Percentiles rank a stretch among this genome's conserved stretches.
phyloP scores from a whole-genome alignment of 2,113 vertebrate species.

The Brachypodius melanocephalos region DNA sequence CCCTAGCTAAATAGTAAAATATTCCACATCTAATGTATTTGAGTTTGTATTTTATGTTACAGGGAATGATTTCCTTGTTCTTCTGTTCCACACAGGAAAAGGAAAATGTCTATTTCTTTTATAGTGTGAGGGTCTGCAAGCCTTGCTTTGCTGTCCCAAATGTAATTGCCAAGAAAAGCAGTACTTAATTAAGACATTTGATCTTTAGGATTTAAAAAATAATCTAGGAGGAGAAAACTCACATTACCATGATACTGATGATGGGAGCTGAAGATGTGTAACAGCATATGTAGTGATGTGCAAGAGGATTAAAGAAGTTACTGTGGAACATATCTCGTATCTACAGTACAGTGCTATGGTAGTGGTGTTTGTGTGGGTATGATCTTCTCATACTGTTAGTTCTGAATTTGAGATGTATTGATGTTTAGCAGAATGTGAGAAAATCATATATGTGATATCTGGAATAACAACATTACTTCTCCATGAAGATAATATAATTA shows the following conservation, averaged over 20 bases:
- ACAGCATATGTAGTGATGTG: background rate
- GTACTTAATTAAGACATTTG: background rate
- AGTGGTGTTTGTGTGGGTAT: background rate
- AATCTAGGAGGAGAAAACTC: background rate
- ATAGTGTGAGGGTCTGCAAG: background rate
- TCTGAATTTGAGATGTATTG: background rate
- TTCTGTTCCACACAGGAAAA: background rate
- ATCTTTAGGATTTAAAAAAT: background rate
- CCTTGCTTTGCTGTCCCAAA: background rate
- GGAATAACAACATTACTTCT: background rate
- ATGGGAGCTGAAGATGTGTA: background rate
- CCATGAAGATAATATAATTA: background rate
- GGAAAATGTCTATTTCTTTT: background rate
- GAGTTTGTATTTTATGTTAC: background rate
- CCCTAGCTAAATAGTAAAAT: background rate
- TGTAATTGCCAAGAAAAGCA: background rate
- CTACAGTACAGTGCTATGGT: background rate
- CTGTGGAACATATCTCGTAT: background rate
- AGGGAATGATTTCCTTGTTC: background rate
- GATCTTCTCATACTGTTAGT: background rate
- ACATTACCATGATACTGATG: background rate
- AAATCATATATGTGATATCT: background rate
- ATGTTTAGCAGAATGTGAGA: background rate
- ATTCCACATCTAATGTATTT: background rate
- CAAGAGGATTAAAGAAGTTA: background rate